A percentile compares a stretch with the other conserved stretches of the same genome.
phyloP scores from a whole-genome alignment of 2,888 invertebrate genomes.

The Caenorhabditis uteleia region DNA sequence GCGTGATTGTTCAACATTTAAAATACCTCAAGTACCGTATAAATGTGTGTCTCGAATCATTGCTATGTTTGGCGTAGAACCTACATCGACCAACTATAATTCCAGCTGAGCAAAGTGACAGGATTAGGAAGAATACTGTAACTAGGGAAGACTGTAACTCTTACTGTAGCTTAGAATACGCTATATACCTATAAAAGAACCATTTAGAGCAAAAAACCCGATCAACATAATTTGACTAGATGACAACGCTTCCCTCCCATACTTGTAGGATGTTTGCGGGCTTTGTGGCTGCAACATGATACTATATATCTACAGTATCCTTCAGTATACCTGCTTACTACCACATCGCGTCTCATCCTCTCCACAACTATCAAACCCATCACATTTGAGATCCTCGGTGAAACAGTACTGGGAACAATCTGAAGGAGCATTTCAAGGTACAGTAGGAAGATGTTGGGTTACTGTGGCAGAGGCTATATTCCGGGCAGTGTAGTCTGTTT shows the following conservation, averaged over 20 bases:
- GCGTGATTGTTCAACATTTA: not conserved
- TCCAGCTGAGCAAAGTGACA: constrained; percentile 47
- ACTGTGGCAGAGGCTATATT: constrained; percentile 23
- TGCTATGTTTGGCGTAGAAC: constrained; percentile 29
- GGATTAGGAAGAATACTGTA: constrained; percentile 43
- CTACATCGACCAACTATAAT: constrained; percentile 26
- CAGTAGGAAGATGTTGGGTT: not conserved
- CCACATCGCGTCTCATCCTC: constrained; percentile 29
- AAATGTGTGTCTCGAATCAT: constrained; percentile 35
- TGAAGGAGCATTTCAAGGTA: constrained; percentile 1
- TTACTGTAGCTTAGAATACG: not conserved
- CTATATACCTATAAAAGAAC: constrained; percentile 35
- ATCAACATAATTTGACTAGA: constrained; percentile 50
- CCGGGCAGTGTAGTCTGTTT: constrained; percentile 16
- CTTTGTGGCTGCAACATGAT: constrained; percentile 11
- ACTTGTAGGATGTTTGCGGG: constrained; percentile 27
- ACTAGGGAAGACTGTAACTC: not conserved
- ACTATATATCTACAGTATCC: too few species aligned
- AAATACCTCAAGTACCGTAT: constrained; percentile 37
- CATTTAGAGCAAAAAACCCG: constrained; percentile 44
- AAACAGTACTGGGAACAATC: constrained; percentile 31
- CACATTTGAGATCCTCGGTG: constrained; percentile 12
- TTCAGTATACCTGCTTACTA: constrained; percentile 6
- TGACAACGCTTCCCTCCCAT: constrained; percentile 35
- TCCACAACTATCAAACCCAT: constrained; percentile 30